phyloP scores from a whole-genome alignment of 1,140 invertebrate species.

The Pseudomyrmex cubaensis region DNA sequence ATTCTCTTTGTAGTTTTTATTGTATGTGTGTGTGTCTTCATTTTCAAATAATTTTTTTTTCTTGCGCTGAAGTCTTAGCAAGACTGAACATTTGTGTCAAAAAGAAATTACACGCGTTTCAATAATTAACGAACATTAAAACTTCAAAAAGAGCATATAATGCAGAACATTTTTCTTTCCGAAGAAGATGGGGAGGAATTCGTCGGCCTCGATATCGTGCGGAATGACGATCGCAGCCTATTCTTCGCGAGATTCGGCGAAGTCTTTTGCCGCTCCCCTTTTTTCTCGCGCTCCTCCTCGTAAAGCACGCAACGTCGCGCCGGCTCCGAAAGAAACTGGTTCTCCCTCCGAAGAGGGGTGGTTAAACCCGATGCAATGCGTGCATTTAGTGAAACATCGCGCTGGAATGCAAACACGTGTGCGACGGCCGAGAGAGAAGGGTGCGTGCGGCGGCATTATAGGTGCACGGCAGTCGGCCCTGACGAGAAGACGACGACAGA shows the following conservation, averaged over 20 bases:
- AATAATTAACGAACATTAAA: neutral
- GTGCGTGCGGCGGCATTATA: conserved; percentile 50
- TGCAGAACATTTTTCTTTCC: neutral
- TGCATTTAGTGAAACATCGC: conserved; percentile 76
- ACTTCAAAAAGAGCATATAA: neutral
- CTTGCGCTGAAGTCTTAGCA: no score
- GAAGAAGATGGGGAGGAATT: neutral
- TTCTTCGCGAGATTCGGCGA: conserved; percentile 46
- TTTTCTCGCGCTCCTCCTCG: conserved; percentile 21
- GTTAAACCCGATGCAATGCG: conserved; percentile 75
- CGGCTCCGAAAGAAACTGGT: conserved; percentile 73
- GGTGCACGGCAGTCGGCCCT: conserved; percentile 46
- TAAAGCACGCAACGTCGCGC: conserved; percentile 53
- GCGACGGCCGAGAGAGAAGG: neutral
- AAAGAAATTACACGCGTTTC: neutral
- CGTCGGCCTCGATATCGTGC: neutral
- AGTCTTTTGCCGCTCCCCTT: neutral
- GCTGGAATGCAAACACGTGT: conserved; percentile 73
- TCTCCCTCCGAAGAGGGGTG: conserved; percentile 68
- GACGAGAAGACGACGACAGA: neutral
- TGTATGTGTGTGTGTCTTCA: neutral
- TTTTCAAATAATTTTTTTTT: neutral
- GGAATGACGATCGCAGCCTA: conserved; percentile 11
- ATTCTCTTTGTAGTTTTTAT: neutral
- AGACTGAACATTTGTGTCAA: neutral